Evolutionary conservation across 2,888 invertebrate genomes (phyloP).

Genomic region (Hirudinaria manillensis): DNA sequence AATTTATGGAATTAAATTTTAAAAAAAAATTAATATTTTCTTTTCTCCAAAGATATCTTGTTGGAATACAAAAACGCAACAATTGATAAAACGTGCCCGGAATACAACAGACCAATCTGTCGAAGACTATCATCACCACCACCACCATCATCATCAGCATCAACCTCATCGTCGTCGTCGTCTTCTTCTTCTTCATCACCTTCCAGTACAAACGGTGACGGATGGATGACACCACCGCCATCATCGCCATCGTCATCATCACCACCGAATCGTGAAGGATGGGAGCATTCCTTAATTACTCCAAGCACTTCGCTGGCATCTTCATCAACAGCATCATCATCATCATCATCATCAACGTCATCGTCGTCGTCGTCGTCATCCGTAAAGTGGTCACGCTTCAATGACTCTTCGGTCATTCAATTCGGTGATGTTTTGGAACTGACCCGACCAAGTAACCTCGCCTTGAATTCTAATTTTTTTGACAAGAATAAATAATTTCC

Average conservation of each 20-base stretch:
- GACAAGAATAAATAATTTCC: too few relatives aligned
- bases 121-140: constrained; percentile 1
- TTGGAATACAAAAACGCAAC: background rate
- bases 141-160: background rate
- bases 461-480: too few relatives aligned
- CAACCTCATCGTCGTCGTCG: background rate
- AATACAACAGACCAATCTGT: constrained; percentile 4
- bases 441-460: too few relatives aligned
- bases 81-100: constrained; percentile 1
- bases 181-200: background rate
- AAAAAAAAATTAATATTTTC: background rate
- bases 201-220: background rate
- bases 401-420: too few relatives aligned
- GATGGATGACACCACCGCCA: background rate
- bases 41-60: background rate
- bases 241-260: background rate
- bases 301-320: too few relatives aligned
- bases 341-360: constrained; percentile 5
- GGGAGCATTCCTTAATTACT: background rate
- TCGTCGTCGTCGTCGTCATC: constrained; percentile 11
- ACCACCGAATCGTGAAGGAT: background rate
- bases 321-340: background rate
- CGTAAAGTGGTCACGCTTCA: background rate
- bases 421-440: too few relatives aligned
- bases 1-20: too few relatives aligned